phyloP scores from a whole-genome alignment of 2,113 vertebrate species.

The Lichenostomus cassidix region DNA sequence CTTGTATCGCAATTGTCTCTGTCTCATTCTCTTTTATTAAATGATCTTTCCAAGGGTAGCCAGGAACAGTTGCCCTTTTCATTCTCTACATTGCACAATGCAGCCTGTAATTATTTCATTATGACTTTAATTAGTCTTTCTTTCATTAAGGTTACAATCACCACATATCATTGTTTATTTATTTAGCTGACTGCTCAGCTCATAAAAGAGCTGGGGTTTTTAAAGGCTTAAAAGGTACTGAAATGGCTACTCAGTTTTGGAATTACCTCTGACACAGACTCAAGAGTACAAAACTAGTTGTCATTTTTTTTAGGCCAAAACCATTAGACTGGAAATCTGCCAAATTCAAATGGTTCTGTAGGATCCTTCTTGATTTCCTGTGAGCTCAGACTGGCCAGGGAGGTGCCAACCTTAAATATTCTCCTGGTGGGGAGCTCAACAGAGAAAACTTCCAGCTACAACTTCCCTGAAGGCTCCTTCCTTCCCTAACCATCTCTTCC shows the following conservation, averaged over 20 bases:
- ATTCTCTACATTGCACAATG: background rate
- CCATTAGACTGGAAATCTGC: background rate
- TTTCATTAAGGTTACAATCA: background rate
- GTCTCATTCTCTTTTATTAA: background rate
- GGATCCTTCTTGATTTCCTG: background rate
- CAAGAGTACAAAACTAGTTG: background rate
- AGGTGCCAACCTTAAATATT: background rate
- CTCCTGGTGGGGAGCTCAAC: background rate
- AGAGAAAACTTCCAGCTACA: background rate
- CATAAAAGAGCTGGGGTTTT: background rate
- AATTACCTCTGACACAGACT: background rate
- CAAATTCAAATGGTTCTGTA: background rate
- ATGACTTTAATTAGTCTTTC: constrained; percentile 4
- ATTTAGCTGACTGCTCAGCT: background rate
- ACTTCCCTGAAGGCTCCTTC: background rate
- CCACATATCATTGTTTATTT: background rate
- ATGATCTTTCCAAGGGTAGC: background rate
- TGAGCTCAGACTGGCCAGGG: background rate
- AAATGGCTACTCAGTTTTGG: background rate
- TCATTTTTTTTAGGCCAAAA: background rate
- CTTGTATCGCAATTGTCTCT: background rate
- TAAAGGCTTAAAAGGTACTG: background rate
- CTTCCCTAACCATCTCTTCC: background rate
- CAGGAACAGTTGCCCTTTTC: background rate
- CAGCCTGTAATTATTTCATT: background rate